Evolutionary conservation across 2,888 invertebrate genomes (phyloP).

Genomic region (Polydesmus complanatus): DNA sequence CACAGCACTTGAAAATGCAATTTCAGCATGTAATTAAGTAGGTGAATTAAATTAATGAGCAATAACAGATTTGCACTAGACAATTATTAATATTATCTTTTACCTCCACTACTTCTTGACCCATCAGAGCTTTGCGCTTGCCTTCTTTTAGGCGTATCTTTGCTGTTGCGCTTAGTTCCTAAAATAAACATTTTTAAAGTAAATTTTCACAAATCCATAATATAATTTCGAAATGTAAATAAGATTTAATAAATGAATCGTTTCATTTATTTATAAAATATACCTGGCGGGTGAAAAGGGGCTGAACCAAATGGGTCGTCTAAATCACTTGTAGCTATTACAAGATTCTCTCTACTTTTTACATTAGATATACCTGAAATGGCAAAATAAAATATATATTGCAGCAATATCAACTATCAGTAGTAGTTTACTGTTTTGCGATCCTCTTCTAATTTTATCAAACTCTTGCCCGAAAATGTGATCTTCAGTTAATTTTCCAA

Average conservation of each 20-base stretch:
- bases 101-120: neutral
- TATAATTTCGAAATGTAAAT: neutral
- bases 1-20: too few species aligned
- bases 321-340: neutral
- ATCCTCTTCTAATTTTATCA: slow-evolving; percentile 62
- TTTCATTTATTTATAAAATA: neutral
- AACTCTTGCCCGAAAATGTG: slow-evolving; percentile 70
- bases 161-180: neutral
- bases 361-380: slow-evolving; percentile 48
- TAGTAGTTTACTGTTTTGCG: slow-evolving; percentile 65
- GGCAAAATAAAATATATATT: slow-evolving; percentile 14
- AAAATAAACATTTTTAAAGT: neutral
- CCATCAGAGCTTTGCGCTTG: neutral
- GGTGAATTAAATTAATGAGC: too few species aligned
- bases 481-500: slow-evolving; percentile 61
- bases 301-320: slow-evolving; percentile 27
- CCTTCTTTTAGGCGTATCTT: neutral
- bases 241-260: neutral
- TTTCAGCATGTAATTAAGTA: too few species aligned
- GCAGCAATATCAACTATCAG: too few species aligned
- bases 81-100: neutral
- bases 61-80: too few species aligned
- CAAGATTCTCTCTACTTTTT: neutral
- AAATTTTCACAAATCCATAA: neutral
- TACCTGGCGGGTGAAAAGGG: slow-evolving; percentile 24